Base-by-base conservation (phyloP, 2,888 invertebrate genomes). In the Agrotis clavis region DNA sequence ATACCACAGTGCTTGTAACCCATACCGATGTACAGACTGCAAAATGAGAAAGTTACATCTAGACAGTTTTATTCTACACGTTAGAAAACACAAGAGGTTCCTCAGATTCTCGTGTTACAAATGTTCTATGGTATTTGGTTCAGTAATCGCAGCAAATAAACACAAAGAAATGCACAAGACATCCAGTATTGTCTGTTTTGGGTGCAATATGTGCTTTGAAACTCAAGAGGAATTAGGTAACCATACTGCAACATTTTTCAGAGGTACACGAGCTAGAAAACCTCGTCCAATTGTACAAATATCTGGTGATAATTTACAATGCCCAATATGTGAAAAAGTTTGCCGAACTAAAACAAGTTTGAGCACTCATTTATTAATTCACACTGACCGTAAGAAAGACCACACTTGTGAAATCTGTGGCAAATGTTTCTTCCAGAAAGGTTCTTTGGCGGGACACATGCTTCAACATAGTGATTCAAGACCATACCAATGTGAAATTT, bases 11-110 rank as follows among this genome's bases (percentile, higher is more conserved):
- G 96, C 97, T 76, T 96, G 97, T 64, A 96, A 97, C 19, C 96
- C 97, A 56, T 97, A 97, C 86, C 95, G 97, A 86, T 98, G 98
- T 86, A 96, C 96, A 0, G 97, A 97, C 84, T 98, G 98, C 82
- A 93, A 93, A 59, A 81, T 85, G 1, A 88, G 91, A 3, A 94
- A 92, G 67, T 70, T 92, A 53, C 72, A 86, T 16, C 83, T 95
- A 0, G 90, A 94, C 25, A 88, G 83, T 18, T 94, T 94, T 50
- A 19, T 94, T 2, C 75, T 88, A 6, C 98, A 98, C 83, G 97
- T 97, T 0, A 96, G 96, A 85, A 93, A 96, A 45, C 98, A 98
- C 86, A 95, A 97, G 73, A 96, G 96, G 66, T 96, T 97, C 71
- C 91, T 97, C 18, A 97, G 97, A 90, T 96, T 89, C 16, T 93